Percentiles rank a stretch among this genome's conserved stretches.
phyloP scores from a whole-genome alignment of 2,797 vertebrate species.

The Falco concolor region DNA sequence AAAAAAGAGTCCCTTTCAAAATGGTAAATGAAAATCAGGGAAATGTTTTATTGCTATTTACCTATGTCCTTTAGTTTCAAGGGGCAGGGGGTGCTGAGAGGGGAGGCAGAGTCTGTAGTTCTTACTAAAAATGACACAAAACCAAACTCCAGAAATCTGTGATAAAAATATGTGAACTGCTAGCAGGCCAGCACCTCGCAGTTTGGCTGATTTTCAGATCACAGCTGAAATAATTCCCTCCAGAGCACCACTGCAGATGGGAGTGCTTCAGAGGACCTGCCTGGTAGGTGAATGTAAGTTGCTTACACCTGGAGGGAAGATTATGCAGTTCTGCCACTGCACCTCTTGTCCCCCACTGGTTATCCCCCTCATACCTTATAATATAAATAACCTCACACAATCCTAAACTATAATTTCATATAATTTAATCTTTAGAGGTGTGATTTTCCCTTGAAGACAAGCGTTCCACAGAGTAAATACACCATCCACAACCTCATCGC shows the following conservation, averaged over 20 bases:
- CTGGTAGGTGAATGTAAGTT: not conserved
- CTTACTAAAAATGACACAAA: not conserved
- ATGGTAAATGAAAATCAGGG: not conserved
- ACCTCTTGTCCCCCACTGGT: not conserved
- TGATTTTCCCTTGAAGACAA: not conserved
- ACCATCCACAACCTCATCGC: accelerated
- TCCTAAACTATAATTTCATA: not conserved
- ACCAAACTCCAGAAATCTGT: not conserved
- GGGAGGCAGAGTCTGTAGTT: not conserved
- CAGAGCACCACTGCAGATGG: not conserved
- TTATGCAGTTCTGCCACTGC: not conserved
- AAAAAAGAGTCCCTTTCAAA: not conserved
- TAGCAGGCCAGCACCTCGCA: not conserved
- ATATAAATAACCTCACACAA: not conserved
- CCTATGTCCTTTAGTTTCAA: not conserved
- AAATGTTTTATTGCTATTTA: not conserved
- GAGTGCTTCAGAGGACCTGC: not conserved
- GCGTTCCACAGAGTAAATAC: not conserved
- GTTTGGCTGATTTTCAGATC: not conserved
- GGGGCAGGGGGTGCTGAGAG: not conserved
- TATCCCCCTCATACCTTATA: not conserved
- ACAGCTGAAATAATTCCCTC: not conserved
- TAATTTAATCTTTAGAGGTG: not conserved
- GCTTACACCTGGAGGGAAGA: not conserved
- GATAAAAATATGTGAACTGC: accelerated